These are phyloP conservation scores for Hyphantria cunea DNA, from an alignment of 1,140 invertebrate species.

Conservation along the genomic window DNA sequence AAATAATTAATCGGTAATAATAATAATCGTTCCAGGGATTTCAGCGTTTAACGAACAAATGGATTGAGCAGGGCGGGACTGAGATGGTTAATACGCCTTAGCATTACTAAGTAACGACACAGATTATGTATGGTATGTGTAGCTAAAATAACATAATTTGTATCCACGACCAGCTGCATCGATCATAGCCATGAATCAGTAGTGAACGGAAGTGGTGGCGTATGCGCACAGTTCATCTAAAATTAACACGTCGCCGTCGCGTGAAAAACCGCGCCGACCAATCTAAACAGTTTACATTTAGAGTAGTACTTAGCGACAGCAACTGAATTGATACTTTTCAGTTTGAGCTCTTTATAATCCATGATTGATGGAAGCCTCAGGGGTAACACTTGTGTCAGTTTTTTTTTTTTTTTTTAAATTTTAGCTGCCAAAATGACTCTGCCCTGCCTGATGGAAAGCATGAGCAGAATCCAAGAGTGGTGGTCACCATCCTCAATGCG, in stretches of 20 bases:
- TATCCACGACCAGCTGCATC: background rate
- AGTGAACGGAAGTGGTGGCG: constrained; percentile 39
- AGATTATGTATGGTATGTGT: background rate
- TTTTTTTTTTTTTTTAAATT: too few relatives aligned
- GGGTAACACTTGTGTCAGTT: too few relatives aligned
- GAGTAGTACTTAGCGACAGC: constrained; percentile 32
- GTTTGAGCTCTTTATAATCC: constrained; percentile 1
- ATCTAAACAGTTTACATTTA: constrained; percentile 45
- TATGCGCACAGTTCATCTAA: constrained; percentile 39
- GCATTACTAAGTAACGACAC: background rate
- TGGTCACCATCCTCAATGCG: too few relatives aligned
- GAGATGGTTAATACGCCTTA: background rate
- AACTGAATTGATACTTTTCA: constrained; percentile 26
- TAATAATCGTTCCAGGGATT: too few relatives aligned
- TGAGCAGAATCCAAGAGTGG: too few relatives aligned
- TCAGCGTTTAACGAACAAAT: background rate
- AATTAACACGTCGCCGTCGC: constrained; percentile 54
- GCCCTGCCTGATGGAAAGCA: too few relatives aligned
- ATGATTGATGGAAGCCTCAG: background rate
- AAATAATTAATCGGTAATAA: too few relatives aligned
- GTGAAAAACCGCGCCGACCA: constrained; percentile 38
- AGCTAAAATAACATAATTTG: background rate
- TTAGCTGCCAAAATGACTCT: too few relatives aligned
- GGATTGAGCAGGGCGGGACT: background rate
- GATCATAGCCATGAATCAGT: constrained; percentile 17